Percentiles rank a stretch among this genome's conserved stretches.
Evolutionary conservation across 2,888 invertebrate species (phyloP).

Genomic region (Fragum whitleyi): DNA sequence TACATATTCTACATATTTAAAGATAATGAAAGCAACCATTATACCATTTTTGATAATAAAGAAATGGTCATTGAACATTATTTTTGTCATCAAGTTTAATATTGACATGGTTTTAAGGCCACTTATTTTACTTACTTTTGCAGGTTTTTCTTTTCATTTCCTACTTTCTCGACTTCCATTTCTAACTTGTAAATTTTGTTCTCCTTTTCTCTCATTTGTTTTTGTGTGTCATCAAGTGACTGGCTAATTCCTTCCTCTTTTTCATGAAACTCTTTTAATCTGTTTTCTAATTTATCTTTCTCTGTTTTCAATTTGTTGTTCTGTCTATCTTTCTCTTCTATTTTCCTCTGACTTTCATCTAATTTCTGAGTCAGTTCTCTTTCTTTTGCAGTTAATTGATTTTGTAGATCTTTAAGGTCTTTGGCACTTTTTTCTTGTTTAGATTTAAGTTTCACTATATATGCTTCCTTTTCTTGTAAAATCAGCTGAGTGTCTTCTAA

Average conservation of each 20-base stretch:
- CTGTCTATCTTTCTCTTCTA: conserved; percentile 63
- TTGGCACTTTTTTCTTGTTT: conserved; percentile 58
- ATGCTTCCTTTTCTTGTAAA: conserved; percentile 55
- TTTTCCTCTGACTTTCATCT: conserved; percentile 62
- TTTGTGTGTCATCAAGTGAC: conserved; percentile 52
- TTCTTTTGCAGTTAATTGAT: conserved; percentile 44
- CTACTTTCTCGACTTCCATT: conserved; percentile 41
- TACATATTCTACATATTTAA: too few relatives aligned
- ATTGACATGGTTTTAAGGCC: too few relatives aligned
- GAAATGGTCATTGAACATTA: too few relatives aligned
- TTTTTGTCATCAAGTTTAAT: too few relatives aligned
- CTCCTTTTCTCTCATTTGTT: conserved; percentile 60
- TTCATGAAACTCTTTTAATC: conserved; percentile 48
- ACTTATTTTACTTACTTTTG: conserved; percentile 54
- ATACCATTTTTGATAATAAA: too few relatives aligned
- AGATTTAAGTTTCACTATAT: conserved; percentile 56
- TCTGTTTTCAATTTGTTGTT: conserved; percentile 62
- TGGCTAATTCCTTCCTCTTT: conserved; percentile 58
- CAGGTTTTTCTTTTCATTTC: conserved; percentile 45
- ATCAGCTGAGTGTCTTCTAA: conserved; percentile 51
- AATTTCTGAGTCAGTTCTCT: conserved; percentile 60
- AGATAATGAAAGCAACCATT: too few relatives aligned
- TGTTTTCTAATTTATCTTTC: conserved; percentile 51
- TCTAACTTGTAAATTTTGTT: conserved; percentile 48
- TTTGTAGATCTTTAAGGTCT: conserved; percentile 58